These are phyloP conservation scores for Gallinago stenura DNA, from an alignment of 2,797 vertebrate genomes.

Conservation along the genomic window DNA sequence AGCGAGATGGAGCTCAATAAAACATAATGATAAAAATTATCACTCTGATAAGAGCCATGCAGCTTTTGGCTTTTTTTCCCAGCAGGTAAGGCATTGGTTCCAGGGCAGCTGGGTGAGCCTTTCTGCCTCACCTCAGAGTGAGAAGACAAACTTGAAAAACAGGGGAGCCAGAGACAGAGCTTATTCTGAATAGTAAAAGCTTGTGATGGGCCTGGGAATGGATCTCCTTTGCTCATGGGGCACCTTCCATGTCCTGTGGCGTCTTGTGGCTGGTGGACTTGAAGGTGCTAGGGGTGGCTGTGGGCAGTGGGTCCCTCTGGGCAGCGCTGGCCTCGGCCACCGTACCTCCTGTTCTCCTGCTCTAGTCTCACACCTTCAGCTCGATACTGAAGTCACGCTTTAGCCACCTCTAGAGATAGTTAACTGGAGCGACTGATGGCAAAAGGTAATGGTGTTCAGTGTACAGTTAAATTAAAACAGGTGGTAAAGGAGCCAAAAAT, in stretches of 20 bases:
- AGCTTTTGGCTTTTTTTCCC: neutral
- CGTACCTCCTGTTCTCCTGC: neutral
- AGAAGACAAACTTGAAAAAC: conserved; percentile 47
- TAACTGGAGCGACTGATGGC: neutral
- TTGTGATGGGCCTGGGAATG: neutral
- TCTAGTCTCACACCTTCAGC: neutral
- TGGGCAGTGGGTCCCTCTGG: neutral
- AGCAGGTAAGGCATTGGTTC: neutral
- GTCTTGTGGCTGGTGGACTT: neutral
- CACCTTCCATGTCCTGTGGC: neutral
- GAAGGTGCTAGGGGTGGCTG: neutral
- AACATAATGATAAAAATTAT: neutral
- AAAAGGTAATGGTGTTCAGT: neutral
- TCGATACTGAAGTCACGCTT: neutral
- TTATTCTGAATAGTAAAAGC: neutral
- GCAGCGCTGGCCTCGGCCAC: neutral
- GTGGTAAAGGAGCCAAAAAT: neutral
- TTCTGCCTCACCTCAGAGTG: neutral
- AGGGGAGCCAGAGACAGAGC: neutral
- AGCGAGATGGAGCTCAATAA: neutral
- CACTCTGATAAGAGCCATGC: neutral
- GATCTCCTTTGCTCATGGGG: neutral
- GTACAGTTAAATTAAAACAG: neutral
- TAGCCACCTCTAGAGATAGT: neutral
- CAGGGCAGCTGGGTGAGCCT: neutral